Evolutionary conservation across 1,140 invertebrate species (phyloP), one percentile per base, ranked within the genome.

Genomic region (Drosophila elegans): DNA sequence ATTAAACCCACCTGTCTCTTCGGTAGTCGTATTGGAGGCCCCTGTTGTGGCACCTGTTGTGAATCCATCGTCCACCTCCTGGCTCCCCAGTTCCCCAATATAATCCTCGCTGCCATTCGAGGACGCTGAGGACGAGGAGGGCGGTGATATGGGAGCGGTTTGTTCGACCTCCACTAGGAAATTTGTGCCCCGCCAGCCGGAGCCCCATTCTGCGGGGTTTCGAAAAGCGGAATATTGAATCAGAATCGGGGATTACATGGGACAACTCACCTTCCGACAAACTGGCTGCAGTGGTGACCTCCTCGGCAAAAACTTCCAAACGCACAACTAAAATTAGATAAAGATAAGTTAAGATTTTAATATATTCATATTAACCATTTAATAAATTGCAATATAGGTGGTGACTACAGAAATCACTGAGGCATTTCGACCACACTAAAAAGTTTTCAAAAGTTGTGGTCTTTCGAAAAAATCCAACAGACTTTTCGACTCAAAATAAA

Each of bases 131-230:
- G 73, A 66, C 3, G 66, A 62, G 6, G 60, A 61, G 34, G 77
- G 55, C 12, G 77, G 61, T 7, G 80, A 75, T 53, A 80, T 83
- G 69, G 77, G 74, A 3, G 77, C 81, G 32, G 91, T 91, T 48
- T 92, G 75, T 38, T 92, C 91, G 41, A 92, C 86, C 71, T 92
- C 91, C n/a, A 92, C 91, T 3, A 92, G 79, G 74, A 92, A 92
- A 48, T 92, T 91, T 55, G 91, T 89, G 27, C 91, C 62, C 45
- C 64, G 56, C 91, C 91, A 92, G 16, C 91, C 91, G 16, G 91
- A 92, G 52, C 91, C 91, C 91, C 88, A 92, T 88, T 92, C 91
- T 92, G 79, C 27, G 45, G 44, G 9, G 9, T 10, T 54, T 41
- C 4, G 2, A 11, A 25, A 3, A n/a, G 2, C 0, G 2, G 11